Percentiles rank a stretch among this genome's conserved stretches.
phyloP scores from a whole-genome alignment of 2,888 invertebrate species.

The Schrankia costaestrigalis region DNA sequence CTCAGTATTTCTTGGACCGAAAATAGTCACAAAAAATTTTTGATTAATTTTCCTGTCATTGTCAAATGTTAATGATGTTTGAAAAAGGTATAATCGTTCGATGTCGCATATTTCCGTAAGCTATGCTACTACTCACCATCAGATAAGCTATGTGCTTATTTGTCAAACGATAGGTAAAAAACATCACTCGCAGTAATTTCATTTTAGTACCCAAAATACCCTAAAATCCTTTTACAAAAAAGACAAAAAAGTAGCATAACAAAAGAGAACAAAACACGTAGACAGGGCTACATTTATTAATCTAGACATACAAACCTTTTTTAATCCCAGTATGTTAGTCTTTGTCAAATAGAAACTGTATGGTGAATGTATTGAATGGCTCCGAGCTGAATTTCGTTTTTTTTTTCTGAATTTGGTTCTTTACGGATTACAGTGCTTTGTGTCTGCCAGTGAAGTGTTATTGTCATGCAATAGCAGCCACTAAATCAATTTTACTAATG shows the following conservation, averaged over 20 bases:
- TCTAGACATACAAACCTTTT: constrained; percentile 18
- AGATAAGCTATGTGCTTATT: too few species aligned
- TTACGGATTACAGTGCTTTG: constrained; percentile 42
- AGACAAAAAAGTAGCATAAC: constrained; percentile 1
- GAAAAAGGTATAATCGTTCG: too few species aligned
- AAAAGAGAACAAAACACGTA: constrained; percentile 5
- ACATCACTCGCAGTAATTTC: too few species aligned
- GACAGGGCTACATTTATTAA: constrained; percentile 16
- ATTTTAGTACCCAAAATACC: too few species aligned
- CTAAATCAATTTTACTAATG: constrained; percentile 67
- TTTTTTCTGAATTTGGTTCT: too few species aligned
- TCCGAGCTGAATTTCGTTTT: constrained; percentile 10
- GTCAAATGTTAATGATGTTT: too few species aligned
- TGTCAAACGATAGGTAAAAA: too few species aligned
- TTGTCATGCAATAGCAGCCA: constrained; percentile 53
- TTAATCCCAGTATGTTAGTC: constrained; percentile 20
- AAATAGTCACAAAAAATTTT: too few species aligned
- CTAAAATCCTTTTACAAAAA: not conserved
- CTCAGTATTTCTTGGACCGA: too few species aligned
- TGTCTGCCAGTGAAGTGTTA: constrained; percentile 39
- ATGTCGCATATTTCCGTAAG: too few species aligned
- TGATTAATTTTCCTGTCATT: too few species aligned
- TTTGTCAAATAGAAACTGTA: constrained; percentile 32
- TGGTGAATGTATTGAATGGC: constrained; percentile 21
- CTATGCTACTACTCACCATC: too few species aligned